phyloP scores from a whole-genome alignment of 2,888 invertebrate species.

The Melipona beecheii region DNA sequence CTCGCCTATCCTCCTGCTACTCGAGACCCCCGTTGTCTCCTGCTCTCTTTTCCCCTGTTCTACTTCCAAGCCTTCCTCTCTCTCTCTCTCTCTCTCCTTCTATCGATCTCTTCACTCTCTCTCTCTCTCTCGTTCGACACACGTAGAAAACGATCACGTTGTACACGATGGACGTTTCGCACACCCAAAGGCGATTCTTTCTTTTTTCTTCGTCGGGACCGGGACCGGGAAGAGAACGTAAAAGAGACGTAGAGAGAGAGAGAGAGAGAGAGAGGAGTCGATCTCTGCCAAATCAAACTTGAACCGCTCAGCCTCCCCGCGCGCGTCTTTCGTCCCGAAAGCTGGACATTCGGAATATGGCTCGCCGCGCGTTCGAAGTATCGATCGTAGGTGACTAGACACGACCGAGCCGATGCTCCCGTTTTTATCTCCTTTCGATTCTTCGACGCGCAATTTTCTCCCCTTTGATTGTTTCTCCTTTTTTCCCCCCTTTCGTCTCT shows the following conservation, averaged over 20 bases:
- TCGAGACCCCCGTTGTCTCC: constrained; percentile 41
- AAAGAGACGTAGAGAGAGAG: neutral
- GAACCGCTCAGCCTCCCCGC: constrained; percentile 3
- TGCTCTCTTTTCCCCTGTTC: constrained; percentile 46
- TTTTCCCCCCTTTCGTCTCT: too few species aligned
- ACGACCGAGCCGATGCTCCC: neutral
- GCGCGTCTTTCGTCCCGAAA: neutral
- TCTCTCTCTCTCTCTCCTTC: neutral
- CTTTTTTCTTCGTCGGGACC: constrained; percentile 44
- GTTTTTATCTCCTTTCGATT: too few species aligned
- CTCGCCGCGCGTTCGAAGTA: constrained; percentile 30
- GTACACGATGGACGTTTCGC: constrained; percentile 45
- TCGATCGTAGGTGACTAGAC: constrained; percentile 35
- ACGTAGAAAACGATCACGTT: neutral
- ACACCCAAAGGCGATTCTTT: constrained; percentile 34
- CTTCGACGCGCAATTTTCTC: neutral
- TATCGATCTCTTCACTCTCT: too few species aligned
- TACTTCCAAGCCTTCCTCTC: constrained; percentile 23
- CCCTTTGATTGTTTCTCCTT: too few species aligned
- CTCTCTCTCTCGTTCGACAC: neutral
- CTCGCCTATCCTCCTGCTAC: constrained; percentile 22
- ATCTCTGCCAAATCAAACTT: constrained; percentile 75
- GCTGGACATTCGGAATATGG: constrained; percentile 7
- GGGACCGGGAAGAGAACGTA: neutral
- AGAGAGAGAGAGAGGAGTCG: constrained; percentile 35